phyloP scores from a whole-genome alignment of 2,888 invertebrate species.

The Junonia oenone region DNA sequence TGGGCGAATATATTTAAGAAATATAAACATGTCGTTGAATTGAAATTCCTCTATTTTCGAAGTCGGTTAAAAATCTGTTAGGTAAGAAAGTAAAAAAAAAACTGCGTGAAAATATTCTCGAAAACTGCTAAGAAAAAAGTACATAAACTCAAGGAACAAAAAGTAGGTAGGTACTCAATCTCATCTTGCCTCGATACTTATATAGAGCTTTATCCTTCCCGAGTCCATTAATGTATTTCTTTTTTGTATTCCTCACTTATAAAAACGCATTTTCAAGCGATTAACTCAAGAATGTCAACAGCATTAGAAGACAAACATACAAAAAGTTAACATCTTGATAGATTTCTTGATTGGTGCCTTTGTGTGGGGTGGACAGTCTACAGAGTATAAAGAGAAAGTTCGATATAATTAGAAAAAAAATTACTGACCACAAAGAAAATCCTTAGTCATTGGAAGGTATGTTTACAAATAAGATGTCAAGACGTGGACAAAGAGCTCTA shows the following conservation, averaged over 20 bases:
- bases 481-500: conserved; percentile 22
- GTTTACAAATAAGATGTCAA: conserved; percentile 52
- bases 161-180: neutral
- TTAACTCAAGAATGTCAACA: conserved; percentile 2
- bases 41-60: too few relatives aligned
- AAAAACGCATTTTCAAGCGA: neutral
- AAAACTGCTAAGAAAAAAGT: too few relatives aligned
- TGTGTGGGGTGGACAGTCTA: conserved; percentile 19
- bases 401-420: conserved; percentile 14
- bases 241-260: neutral
- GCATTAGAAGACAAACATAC: neutral
- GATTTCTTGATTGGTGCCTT: conserved; percentile 17
- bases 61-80: too few relatives aligned
- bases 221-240: neutral
- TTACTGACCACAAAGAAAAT: conserved; percentile 39
- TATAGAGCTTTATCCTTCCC: neutral
- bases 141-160: neutral
- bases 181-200: neutral
- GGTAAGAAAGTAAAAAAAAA: too few relatives aligned
- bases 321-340: conserved; percentile 13
- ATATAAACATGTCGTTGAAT: too few relatives aligned
- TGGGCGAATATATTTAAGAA: too few relatives aligned
- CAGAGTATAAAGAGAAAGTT: conserved; percentile 20
- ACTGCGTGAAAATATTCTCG: too few relatives aligned
- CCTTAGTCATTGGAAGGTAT: conserved; percentile 43